Evolutionary conservation across 2,113 vertebrate species (phyloP).

Genomic region (Lonchura striata): DNA sequence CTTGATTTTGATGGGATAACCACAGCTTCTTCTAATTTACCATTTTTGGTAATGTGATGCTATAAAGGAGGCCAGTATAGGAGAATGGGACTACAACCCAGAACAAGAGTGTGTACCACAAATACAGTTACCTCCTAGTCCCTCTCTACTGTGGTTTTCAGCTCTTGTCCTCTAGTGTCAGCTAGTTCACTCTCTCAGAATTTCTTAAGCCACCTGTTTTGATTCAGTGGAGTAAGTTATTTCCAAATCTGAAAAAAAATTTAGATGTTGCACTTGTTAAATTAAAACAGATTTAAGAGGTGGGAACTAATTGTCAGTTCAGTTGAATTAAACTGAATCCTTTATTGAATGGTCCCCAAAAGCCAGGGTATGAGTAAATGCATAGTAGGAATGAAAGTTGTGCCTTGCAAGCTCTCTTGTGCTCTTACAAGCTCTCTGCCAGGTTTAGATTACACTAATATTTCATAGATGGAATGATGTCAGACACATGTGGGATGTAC

Average conservation of each 20-base stretch:
- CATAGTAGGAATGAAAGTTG: not conserved
- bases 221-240: not conserved
- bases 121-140: not conserved
- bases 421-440: not conserved
- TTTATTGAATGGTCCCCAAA: not conserved
- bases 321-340: not conserved
- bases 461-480: not conserved
- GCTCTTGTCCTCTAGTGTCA: not conserved
- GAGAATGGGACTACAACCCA: not conserved
- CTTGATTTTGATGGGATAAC: not conserved
- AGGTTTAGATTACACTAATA: not conserved
- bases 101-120: not conserved
- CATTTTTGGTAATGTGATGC: not conserved
- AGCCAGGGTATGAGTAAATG: not conserved
- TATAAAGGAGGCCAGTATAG: not conserved
- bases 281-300: not conserved
- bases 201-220: not conserved
- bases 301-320: not conserved
- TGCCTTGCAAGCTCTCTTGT: not conserved
- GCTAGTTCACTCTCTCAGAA: not conserved
- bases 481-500: not conserved
- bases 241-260: not conserved
- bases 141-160: not conserved
- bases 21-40: not conserved
- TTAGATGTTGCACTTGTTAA: not conserved